phyloP scores from a whole-genome alignment of 2,888 invertebrate genomes.

The Epinotia brunnichana region DNA sequence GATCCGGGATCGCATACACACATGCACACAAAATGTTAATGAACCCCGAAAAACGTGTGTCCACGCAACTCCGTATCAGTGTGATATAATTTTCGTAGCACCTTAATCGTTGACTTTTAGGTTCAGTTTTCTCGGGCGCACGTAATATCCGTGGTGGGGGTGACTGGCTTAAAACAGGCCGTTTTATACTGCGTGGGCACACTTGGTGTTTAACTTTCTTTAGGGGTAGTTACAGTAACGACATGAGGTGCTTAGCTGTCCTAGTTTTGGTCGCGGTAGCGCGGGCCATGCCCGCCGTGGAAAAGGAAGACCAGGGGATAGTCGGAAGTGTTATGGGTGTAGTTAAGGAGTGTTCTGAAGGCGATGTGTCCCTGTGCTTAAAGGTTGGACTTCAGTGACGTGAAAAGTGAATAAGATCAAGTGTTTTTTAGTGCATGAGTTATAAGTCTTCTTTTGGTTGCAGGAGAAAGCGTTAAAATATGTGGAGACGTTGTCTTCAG shows the following conservation, averaged over 20 bases:
- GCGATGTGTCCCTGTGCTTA: slow-evolving; percentile 87
- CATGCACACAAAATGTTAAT: slow-evolving; percentile 55
- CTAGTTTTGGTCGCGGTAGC: slow-evolving; percentile 80
- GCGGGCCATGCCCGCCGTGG: slow-evolving; percentile 77
- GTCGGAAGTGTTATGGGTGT: slow-evolving; percentile 84
- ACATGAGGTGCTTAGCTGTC: slow-evolving; percentile 79
- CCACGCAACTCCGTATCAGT: slow-evolving; percentile 69
- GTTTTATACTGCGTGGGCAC: slow-evolving; percentile 72
- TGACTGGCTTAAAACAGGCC: slow-evolving; percentile 78
- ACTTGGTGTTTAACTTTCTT: slow-evolving; percentile 76
- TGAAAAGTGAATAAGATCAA: slow-evolving; percentile 38
- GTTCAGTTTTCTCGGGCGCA: slow-evolving; percentile 74
- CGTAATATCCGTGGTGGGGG: slow-evolving; percentile 70
- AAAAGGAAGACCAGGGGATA: slow-evolving; percentile 78
- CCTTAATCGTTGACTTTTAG: slow-evolving; percentile 75
- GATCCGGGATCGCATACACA: slow-evolving; percentile 53
- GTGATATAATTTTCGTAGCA: slow-evolving; percentile 73
- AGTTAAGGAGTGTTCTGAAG: slow-evolving; percentile 88
- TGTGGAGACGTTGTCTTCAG: slow-evolving; percentile 83
- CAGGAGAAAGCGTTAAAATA: slow-evolving; percentile 89
- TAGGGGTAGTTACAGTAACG: slow-evolving; percentile 70
- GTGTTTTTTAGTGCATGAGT: slow-evolving; percentile 50
- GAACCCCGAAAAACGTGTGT: slow-evolving; percentile 67
- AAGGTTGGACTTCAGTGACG: slow-evolving; percentile 81
- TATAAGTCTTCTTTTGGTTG: slow-evolving; percentile 68